phyloP scores from a whole-genome alignment of 2,888 invertebrate genomes.

The Hypomecis punctinalis region DNA sequence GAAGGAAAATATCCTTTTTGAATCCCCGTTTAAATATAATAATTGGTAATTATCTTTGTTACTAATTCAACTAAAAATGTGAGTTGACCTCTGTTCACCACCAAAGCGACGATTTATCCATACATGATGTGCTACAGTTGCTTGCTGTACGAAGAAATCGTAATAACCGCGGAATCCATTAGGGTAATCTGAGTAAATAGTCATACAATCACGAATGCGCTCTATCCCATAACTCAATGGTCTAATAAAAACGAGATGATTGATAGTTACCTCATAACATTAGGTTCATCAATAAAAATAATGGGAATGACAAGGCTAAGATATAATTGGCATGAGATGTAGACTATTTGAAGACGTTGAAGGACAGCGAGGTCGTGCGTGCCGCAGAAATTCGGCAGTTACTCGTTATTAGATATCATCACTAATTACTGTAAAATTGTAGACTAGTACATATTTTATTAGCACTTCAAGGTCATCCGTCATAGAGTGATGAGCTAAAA shows the following conservation, averaged over 20 bases:
- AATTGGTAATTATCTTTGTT: too few species aligned
- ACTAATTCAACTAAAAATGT: too few species aligned
- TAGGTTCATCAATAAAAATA: constrained; percentile 47
- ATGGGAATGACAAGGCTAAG: constrained; percentile 60
- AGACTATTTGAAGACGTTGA: constrained; percentile 30
- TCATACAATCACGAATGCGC: not conserved
- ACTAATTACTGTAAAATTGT: constrained; percentile 43
- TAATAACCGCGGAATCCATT: too few species aligned
- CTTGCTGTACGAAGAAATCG: too few species aligned
- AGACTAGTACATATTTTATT: constrained; percentile 43
- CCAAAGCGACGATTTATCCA: too few species aligned
- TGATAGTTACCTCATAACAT: constrained; percentile 43
- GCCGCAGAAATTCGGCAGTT: constrained; percentile 61
- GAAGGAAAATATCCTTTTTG: too few species aligned
- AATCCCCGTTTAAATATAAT: too few species aligned
- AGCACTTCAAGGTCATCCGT: constrained; percentile 47
- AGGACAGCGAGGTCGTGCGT: constrained; percentile 67
- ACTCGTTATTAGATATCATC: constrained; percentile 47
- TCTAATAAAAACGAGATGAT: constrained; percentile 43
- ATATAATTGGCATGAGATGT: constrained; percentile 40
- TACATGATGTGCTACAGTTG: too few species aligned
- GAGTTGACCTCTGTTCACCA: too few species aligned
- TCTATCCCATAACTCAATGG: constrained; percentile 26
- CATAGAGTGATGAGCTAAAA: constrained; percentile 15
- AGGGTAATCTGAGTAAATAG: too few species aligned